Percentiles rank a stretch among this genome's conserved stretches.
Conservation (phyloP, 2,113 vertebrate species). For the Caracal caracal region DNA sequence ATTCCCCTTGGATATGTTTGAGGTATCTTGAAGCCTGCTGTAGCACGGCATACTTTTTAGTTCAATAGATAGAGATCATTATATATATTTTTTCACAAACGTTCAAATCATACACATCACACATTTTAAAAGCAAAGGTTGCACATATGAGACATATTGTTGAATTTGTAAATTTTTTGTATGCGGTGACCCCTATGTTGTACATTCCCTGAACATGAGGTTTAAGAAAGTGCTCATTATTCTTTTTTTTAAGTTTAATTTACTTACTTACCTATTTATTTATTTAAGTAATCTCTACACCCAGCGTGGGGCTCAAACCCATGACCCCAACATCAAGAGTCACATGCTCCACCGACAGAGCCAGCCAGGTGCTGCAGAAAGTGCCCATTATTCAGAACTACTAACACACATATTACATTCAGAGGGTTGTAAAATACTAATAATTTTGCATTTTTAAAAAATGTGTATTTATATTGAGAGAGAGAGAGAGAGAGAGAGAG, state of each 20-base stretch:
- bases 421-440: not conserved
- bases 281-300: not conserved
- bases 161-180: not conserved
- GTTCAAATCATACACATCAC: not conserved
- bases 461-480: too few species aligned
- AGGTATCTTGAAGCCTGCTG: fast-evolving
- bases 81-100: not conserved
- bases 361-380: not conserved
- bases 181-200: fast-evolving
- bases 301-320: not conserved
- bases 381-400: not conserved
- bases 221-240: too few species aligned
- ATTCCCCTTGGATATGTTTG: not conserved
- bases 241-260: not conserved
- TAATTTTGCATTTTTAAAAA: not conserved
- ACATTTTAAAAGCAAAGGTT: not conserved
- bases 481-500: too few species aligned
- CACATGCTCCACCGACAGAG: fast-evolving
- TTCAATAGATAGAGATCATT: fast-evolving
- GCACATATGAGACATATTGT: fast-evolving
- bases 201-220: not conserved
- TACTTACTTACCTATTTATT: not conserved
- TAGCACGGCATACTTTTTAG: not conserved
- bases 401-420: not conserved
- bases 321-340: not conserved